Conservation (phyloP, 2,797 vertebrate species). For the Ispidina picta region DNA sequence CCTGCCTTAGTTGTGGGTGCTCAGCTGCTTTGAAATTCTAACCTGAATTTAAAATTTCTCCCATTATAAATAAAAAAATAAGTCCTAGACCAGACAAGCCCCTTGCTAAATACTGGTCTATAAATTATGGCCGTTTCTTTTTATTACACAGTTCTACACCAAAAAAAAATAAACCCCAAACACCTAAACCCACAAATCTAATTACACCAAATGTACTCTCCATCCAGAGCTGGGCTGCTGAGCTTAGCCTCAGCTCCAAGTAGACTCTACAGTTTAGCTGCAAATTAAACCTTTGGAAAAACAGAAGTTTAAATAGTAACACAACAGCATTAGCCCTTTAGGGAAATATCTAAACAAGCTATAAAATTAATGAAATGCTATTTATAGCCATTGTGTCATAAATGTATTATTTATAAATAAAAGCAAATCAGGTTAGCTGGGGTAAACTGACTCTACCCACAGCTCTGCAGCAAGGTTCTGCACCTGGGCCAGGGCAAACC, state of each 20-base stretch:
- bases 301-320: constrained; percentile 27
- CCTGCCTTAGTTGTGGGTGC: constrained; percentile 1
- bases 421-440: background rate
- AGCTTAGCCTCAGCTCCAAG: constrained; percentile 3
- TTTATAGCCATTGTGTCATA: constrained; percentile 8
- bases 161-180: constrained; percentile 32
- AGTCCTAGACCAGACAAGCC: background rate
- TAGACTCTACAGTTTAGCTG: background rate
- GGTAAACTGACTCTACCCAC: background rate
- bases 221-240: background rate
- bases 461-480: background rate
- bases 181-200: constrained; percentile 65
- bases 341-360: constrained; percentile 47
- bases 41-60: constrained; percentile 42
- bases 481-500: background rate
- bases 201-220: constrained; percentile 33
- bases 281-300: background rate
- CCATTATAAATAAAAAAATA: background rate
- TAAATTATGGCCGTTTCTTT: constrained; percentile 58
- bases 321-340: constrained; percentile 12
- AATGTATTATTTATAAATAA: constrained; percentile 28
- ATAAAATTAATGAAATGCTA: constrained; percentile 36
- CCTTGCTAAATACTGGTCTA: constrained; percentile 9
- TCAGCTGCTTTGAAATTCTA: constrained; percentile 44
- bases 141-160: constrained; percentile 31